Evolutionary conservation across 2,797 vertebrate species (phyloP).

Genomic region (Pseudochirops cupreus): DNA sequence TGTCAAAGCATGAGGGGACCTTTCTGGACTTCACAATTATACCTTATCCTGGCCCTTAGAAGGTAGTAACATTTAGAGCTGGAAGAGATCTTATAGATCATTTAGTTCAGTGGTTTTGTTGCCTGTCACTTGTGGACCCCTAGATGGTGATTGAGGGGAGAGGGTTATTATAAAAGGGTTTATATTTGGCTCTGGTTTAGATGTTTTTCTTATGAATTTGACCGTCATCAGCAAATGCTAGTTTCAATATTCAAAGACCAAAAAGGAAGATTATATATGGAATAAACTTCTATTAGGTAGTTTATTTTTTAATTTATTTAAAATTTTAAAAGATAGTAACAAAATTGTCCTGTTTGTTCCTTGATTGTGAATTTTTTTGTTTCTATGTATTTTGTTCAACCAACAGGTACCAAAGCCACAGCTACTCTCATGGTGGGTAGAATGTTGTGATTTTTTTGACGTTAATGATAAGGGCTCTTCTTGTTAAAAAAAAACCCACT

Average conservation of each 20-base stretch:
- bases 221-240: neutral
- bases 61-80: neutral
- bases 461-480: neutral
- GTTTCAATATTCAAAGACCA: neutral
- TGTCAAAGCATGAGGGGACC: neutral
- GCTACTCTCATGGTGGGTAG: neutral
- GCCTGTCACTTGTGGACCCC: neutral
- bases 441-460: neutral
- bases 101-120: neutral
- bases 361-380: neutral
- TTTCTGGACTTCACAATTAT: neutral
- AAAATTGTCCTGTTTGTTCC: neutral
- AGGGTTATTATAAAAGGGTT: neutral
- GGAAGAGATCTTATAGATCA: neutral
- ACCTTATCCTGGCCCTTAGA: neutral
- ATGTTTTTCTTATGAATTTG: neutral
- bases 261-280: neutral
- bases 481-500: neutral
- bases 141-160: neutral
- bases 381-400: neutral
- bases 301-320: neutral
- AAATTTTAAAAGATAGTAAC: neutral
- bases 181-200: neutral
- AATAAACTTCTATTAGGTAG: neutral
- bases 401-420: neutral